A percentile compares a stretch with the other conserved stretches of the same genome.
Conservation (phyloP, 2,113 vertebrate genomes). For the Campylomormyrus tamandua region DNA sequence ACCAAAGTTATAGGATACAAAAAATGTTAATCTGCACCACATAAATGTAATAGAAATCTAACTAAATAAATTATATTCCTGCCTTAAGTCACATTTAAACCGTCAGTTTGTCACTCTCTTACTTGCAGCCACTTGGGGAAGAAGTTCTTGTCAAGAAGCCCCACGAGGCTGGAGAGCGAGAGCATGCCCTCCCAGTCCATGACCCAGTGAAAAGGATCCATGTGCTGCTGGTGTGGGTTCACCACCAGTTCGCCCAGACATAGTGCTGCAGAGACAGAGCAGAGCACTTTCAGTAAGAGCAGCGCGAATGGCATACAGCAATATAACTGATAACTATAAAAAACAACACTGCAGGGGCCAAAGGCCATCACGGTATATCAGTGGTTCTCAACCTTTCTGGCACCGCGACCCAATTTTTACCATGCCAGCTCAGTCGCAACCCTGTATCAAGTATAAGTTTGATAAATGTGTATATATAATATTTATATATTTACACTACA, state of each 20-base stretch:
- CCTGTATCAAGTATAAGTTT: too few species aligned
- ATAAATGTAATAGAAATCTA: not conserved
- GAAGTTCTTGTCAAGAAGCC: constrained; percentile 91
- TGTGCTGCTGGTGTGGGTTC: constrained; percentile 95
- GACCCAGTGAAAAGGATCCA: constrained; percentile 95
- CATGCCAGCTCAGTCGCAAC: too few species aligned
- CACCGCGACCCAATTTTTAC: too few species aligned
- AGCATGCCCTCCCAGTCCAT: constrained; percentile 97
- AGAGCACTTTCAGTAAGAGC: not conserved
- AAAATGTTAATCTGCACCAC: not conserved
- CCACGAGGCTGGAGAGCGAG: constrained; percentile 84
- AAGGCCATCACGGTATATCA: not conserved
- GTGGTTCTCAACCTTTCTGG: too few species aligned
- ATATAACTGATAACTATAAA: not conserved
- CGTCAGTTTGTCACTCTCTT: not conserved
- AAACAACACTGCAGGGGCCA: not conserved
- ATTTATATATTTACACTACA: too few species aligned
- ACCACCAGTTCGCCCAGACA: constrained; percentile 86
- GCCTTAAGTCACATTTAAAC: not conserved
- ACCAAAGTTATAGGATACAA: not conserved
- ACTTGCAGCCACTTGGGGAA: constrained; percentile 98
- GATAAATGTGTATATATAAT: too few species aligned
- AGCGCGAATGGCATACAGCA: not conserved
- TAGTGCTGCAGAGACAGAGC: constrained; percentile 61
- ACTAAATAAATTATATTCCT: not conserved